Conservation (phyloP, 1,140 invertebrate species). For the Trichonephila inaurata region DNA sequence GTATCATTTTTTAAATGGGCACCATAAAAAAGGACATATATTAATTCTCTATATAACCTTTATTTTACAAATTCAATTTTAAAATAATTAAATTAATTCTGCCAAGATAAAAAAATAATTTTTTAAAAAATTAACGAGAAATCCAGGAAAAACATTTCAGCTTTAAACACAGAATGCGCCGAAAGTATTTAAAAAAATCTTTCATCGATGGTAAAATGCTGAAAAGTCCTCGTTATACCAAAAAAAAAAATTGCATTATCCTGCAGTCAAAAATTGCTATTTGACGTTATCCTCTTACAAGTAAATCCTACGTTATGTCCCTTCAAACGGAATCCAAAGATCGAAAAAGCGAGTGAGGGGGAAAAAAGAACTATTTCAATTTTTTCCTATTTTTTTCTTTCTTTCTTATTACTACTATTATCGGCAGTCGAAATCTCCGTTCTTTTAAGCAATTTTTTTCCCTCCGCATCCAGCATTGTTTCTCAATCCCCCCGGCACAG, state of each 20-base stretch:
- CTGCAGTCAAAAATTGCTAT: conserved; percentile 75
- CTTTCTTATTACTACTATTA: conserved; percentile 72
- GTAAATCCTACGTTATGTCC: conserved; percentile 74
- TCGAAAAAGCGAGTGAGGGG: conserved; percentile 34
- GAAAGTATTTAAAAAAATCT: neutral
- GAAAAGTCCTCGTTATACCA: conserved; percentile 54
- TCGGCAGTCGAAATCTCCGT: conserved; percentile 68
- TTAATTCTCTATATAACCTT: no score
- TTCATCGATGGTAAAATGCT: neutral
- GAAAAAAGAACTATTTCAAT: conserved; percentile 48
- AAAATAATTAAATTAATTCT: neutral
- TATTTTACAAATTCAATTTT: no score
- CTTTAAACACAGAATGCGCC: neutral
- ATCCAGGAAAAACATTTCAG: neutral
- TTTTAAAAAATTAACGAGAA: neutral
- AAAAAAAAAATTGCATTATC: conserved; percentile 74
- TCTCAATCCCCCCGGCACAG: conserved; percentile 69
- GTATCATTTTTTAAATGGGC: no score
- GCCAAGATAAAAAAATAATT: neutral
- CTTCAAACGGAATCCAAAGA: conserved; percentile 68
- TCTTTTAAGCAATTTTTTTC: conserved; percentile 67
- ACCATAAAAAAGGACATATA: no score
- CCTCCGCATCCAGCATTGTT: conserved; percentile 63
- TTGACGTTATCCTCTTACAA: conserved; percentile 77
- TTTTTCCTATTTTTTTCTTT: conserved; percentile 20